Base-by-base conservation (phyloP, 2,888 invertebrate genomes). In the Phoenoteleia sp. region DNA sequence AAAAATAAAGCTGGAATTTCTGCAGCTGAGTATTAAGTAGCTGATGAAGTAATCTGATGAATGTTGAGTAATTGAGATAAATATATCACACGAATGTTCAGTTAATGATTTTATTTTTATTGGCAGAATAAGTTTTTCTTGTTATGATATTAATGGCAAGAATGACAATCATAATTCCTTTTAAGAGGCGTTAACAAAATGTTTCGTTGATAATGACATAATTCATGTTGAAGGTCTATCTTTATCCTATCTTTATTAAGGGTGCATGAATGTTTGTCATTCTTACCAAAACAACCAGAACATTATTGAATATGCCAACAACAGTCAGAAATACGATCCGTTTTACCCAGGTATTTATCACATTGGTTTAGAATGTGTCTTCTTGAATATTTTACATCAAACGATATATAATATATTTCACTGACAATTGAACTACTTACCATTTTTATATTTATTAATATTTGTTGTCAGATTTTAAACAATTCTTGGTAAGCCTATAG, bases 271-370 rank as follows among this genome's bases (percentile, higher is more conserved):
- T 76, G 76, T 21, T 33, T 76, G 4, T 54, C 27, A 17, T 54
- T 15, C 27, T 42, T 75, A 15, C 75, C 75, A 9, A 33, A 49
- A 36, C 21, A 3, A 49, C 33, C 1, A 21, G 60, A 49, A 75
- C 75, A 1, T 23, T 75, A 21, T 13, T 75, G 5, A 15, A 36
- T 25, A 76, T 56, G 9, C 47, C 76, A n/a, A 33, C 17, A n/a
- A 21, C 3, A 25, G 1, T 25, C 9, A 11, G 4, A 23, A 54
- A 9, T 29, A 42, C 23, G 64, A 29, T 27, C 19, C 42, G 54
- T 75, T n/a, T 33, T 15, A 9, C 52, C 62, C 1, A 42, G 75
- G 17, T 27, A 75, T n/a, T 75, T 23, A 64, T 7, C 75, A 75
- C 23, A 64, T 75, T 52, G 52, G 62, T 17, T 42, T 75, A 13